A percentile compares a stretch with the other conserved stretches of the same genome.
phyloP scores from a whole-genome alignment of 2,113 vertebrate species.

The Hirundichthys speculiger region DNA sequence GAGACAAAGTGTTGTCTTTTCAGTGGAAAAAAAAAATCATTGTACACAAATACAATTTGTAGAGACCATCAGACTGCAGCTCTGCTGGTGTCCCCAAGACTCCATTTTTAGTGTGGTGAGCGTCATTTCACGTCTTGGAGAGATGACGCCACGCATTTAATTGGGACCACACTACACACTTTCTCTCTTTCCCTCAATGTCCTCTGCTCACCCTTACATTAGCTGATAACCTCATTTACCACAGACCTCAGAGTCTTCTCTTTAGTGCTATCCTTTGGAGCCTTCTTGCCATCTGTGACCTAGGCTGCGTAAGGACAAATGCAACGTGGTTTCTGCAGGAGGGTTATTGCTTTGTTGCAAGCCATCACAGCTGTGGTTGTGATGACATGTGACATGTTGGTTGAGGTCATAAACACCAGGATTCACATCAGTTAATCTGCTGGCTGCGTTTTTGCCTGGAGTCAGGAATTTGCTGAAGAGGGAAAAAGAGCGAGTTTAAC shows the following conservation, averaged over 20 bases:
- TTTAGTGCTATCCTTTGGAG: slow-evolving; percentile 12
- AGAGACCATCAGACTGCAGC: slow-evolving; percentile 7
- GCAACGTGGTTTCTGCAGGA: slow-evolving; percentile 4
- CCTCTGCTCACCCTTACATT: slow-evolving; percentile 13
- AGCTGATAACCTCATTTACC: slow-evolving; percentile 46
- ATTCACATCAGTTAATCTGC: slow-evolving; percentile 2
- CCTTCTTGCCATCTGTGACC: neutral
- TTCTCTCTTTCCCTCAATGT: neutral
- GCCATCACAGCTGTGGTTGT: slow-evolving; percentile 14
- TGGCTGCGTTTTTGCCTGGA: slow-evolving; percentile 20
- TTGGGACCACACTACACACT: slow-evolving; percentile 13
- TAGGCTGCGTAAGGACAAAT: slow-evolving; percentile 5
- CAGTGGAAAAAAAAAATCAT: neutral
- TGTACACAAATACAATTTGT: slow-evolving; percentile 3
- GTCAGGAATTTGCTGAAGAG: slow-evolving; percentile 14
- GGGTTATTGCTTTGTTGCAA: neutral
- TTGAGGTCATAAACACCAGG: slow-evolving; percentile 1
- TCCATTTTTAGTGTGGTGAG: slow-evolving; percentile 29
- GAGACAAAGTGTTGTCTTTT: neutral
- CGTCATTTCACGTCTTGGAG: slow-evolving; percentile 26
- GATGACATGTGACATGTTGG: slow-evolving; percentile 22
- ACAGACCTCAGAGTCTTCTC: slow-evolving; percentile 12
- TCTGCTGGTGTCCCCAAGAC: slow-evolving; percentile 13
- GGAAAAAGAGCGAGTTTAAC: neutral
- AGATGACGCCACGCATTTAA: slow-evolving; percentile 42